Conservation (phyloP, 37 sponge, comb jelly and placozoan species). For the Tethya wilhelma region DNA sequence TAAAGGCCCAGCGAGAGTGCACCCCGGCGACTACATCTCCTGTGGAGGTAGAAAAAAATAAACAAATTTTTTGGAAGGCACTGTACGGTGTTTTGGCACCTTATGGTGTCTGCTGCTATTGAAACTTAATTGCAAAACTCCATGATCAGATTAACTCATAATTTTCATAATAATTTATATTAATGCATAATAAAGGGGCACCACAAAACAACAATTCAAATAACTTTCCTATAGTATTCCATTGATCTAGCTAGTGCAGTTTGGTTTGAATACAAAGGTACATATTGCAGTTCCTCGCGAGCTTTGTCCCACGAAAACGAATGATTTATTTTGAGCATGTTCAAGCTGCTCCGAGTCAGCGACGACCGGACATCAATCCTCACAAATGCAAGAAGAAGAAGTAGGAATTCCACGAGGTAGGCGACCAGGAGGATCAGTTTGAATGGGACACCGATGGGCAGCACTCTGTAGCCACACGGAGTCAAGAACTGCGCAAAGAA, state of each 20-base stretch:
- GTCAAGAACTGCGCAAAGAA: conserved; percentile 44
- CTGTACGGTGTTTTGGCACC: no score
- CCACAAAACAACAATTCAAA: background rate
- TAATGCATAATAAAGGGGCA: no score
- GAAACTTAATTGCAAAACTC: no score
- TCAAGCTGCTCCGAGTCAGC: conserved; percentile 17
- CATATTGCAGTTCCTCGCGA: conserved; percentile 38
- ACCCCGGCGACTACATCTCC: no score
- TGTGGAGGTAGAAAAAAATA: no score
- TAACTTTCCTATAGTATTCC: conserved; percentile 31
- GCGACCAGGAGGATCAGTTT: conserved; percentile 22
- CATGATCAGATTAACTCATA: no score
- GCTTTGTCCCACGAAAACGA: conserved; percentile 66
- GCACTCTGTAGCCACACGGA: conserved; percentile 45
- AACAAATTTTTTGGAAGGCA: no score
- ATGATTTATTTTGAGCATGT: conserved; percentile 26
- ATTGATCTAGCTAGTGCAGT: conserved; percentile 49
- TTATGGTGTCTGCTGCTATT: no score
- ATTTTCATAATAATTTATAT: no score
- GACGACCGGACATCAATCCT: background rate
- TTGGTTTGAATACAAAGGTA: conserved; percentile 33
- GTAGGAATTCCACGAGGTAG: conserved; percentile 44
- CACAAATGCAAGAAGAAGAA: conserved; percentile 18
- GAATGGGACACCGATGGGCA: conserved; percentile 11
- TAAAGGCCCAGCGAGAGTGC: no score